Evolutionary conservation across 2,888 invertebrate species (phyloP).

Genomic region (Diadromus collaris): DNA sequence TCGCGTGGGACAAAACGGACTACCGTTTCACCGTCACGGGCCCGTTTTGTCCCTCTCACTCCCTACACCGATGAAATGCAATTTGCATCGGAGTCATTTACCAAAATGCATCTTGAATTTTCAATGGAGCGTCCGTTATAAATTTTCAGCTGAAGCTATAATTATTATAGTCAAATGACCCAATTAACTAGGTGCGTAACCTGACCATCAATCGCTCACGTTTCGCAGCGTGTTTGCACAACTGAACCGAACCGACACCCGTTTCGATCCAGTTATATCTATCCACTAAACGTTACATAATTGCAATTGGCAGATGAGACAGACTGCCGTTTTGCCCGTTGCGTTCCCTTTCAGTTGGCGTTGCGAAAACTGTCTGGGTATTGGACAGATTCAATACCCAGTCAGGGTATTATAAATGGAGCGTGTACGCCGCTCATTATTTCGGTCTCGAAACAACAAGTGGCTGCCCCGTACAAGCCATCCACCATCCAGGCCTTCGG

Average conservation of each 20-base stretch:
- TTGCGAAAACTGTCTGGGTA: neutral
- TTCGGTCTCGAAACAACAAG: constrained; percentile 10
- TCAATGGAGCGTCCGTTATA: neutral
- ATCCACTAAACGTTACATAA: neutral
- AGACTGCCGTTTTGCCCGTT: neutral
- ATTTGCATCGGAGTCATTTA: neutral
- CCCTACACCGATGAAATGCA: neutral
- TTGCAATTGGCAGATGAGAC: neutral
- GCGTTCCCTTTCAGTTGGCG: neutral
- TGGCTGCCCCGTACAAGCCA: constrained; percentile 5
- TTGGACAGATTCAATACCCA: too few species aligned
- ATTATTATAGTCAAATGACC: neutral
- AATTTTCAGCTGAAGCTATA: neutral
- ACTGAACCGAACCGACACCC: neutral
- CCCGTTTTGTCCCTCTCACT: neutral
- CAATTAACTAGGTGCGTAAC: neutral
- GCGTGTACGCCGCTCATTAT: neutral
- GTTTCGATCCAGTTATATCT: neutral
- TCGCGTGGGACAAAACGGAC: neutral
- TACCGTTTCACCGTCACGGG: too few species aligned
- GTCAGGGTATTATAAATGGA: too few species aligned
- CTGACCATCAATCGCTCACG: neutral
- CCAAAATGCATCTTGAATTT: neutral
- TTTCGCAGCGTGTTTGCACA: neutral
- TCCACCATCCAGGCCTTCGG: neutral